Evolutionary conservation across 2,888 invertebrate species (phyloP), one percentile per base, ranked within the genome.

Genomic region (Sarcophaga rosellei): DNA sequence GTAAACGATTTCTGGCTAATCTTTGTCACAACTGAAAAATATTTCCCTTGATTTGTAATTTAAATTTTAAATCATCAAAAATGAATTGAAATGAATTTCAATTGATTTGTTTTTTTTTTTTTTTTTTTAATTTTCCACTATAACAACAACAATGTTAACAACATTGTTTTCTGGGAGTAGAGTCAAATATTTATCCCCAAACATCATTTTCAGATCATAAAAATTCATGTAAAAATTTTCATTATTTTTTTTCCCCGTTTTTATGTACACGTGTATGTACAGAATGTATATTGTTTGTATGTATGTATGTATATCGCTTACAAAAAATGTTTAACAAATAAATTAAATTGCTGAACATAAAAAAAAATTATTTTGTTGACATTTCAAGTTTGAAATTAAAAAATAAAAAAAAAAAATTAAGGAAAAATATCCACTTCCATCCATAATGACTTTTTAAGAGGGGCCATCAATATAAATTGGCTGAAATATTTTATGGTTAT

Each of bases 121-220:
- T 11, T 47, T 47, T 47, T 47, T 15, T 3, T 15, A 15, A 47
- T 47, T 15, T 66, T 11, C 35, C 66, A 5, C 12, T 15, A 53
- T 53, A 2, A 53, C 12, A 25, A 66, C 47, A 68, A 62, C 45
- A 68, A 59, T 59, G 23, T 65, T 25, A 47, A 74, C 20, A 47
- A 6, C 25, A 45, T 21, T 53, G 1, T 53, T 53, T 53, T 17
- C 1, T 53, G 12, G 15, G 20, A 10, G 21, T 44, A 5, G 12
- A 5, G 17, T 1, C 0, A 12, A n/a, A 47, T 17, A 57, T 59
- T 63, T 73, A 6, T n/a, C 3, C 63, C 10, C 17, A 0, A 10
- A 73, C 68, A 44, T 76, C 17, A 61, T 77, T 77, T 61, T 61
- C 76, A 47, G 72, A 72, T 72, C 74, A 72, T 77, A 77, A 77